These are phyloP conservation scores for Danionella dracula DNA, from an alignment of 2,797 vertebrate species.

Conservation along the genomic window DNA sequence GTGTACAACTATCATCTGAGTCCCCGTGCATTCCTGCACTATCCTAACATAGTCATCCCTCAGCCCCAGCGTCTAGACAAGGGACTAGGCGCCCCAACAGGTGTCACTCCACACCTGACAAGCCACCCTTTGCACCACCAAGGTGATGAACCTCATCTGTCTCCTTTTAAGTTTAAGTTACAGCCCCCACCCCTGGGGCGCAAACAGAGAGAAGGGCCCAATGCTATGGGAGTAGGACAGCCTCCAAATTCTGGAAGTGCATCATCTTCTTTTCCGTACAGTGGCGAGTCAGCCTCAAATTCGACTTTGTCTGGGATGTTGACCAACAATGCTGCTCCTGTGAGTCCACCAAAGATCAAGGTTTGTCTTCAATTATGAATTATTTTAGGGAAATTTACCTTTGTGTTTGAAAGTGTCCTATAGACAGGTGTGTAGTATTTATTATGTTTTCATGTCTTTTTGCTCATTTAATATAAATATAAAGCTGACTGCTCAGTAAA, in stretches of 20 bases:
- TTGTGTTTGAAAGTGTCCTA: no score
- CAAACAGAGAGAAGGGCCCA: conserved; percentile 73
- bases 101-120: conserved; percentile 25
- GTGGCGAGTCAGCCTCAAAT: conserved; percentile 43
- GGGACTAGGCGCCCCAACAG: conserved; percentile 31
- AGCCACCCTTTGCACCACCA: conserved; percentile 57
- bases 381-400: no score
- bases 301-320: conserved; percentile 38
- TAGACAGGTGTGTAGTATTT: no score
- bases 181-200: conserved; percentile 86
- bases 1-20: conserved; percentile 96
- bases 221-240: conserved; percentile 12
- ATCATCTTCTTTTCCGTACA: conserved; percentile 49
- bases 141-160: conserved; percentile 57
- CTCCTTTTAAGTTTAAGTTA: conserved; percentile 88
- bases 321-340: conserved; percentile 43
- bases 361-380: conserved; percentile 17
- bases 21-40: conserved; percentile 88
- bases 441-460: no score
- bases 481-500: no score
- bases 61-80: conserved; percentile 82
- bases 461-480: no score
- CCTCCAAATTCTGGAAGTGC: conserved; percentile 32
- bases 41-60: conserved; percentile 84
- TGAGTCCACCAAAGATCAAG: conserved; percentile 71